Evolutionary conservation across 2,888 invertebrate genomes (phyloP), one percentile per base, ranked within the genome.

Genomic region (Rhingia campestris): DNA sequence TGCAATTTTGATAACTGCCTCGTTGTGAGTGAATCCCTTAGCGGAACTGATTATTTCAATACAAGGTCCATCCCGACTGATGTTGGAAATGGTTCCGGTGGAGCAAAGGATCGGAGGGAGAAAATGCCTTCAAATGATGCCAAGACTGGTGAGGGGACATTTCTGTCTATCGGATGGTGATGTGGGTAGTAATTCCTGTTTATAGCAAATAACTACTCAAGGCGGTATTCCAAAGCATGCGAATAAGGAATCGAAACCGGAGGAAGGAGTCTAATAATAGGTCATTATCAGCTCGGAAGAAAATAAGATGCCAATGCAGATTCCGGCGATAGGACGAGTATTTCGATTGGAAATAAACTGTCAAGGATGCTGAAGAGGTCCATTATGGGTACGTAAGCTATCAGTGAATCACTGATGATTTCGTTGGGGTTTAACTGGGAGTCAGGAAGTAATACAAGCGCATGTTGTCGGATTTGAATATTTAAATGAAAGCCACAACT

Each of bases 41-140:
- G 74, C 74, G 80, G 84, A 80, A 84, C 84, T 80, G 84, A 84
- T 80, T 84, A 84, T 84, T 80, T 70, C 32, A 59, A 63, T 67
- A 77, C 45, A 74, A 63, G 73, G 30, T 59, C 53, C 32, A 9
- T 30, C 30, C 22, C 30, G 22, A 7, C 49, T 22, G 10, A 10
- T 49, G 22, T 22, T 22, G 22, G 30, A 45, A 63, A 39, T 30
- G 0, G 30, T 10, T 22, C 4, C 30, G 30, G 2, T 7, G 22
- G 2, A 10, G 32, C 22, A 32, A 9, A 9, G 49, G 10, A 10
- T 49, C 30, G 3, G 22, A 45, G 14, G 14, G 10, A 22, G 49
- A 49, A 7, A 22, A 47, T 9, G 7, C 9, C 47, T 4, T 4
- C 22, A 22, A 22, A 22, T 22, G 22, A 22, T 22, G 22, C 22